Percentiles rank a stretch among this genome's conserved stretches.
phyloP scores from a whole-genome alignment of 2,797 vertebrate genomes.

The Poeciliopsis paucimaculata region DNA sequence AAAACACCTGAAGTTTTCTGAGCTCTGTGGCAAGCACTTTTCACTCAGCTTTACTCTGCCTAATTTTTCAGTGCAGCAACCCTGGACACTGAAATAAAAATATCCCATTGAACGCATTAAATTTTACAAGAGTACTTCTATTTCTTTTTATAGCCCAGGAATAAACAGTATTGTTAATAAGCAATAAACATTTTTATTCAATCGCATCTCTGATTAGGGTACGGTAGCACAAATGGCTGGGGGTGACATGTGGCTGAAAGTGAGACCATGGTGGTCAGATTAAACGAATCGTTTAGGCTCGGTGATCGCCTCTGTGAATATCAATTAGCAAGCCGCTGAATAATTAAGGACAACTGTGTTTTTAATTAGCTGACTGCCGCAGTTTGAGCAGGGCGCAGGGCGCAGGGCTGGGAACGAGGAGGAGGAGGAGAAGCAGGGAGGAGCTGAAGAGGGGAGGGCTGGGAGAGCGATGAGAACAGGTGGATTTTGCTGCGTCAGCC shows the following conservation, averaged over 20 bases:
- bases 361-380: slow-evolving; percentile 85
- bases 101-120: slow-evolving; percentile 14
- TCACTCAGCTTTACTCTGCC: slow-evolving; percentile 11
- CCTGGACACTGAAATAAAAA: slow-evolving; percentile 17
- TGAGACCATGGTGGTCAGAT: slow-evolving; percentile 75
- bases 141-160: slow-evolving; percentile 22
- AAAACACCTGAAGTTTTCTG: background rate
- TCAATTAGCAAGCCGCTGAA: slow-evolving; percentile 86
- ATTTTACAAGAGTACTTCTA: slow-evolving; percentile 8
- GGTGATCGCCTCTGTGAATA: slow-evolving; percentile 82
- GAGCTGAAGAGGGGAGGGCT: slow-evolving; percentile 32
- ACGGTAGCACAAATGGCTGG: slow-evolving; percentile 62
- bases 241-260: slow-evolving; percentile 65
- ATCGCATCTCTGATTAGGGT: slow-evolving; percentile 50
- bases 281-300: slow-evolving; percentile 79
- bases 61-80: slow-evolving; percentile 39
- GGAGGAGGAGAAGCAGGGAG: slow-evolving; percentile 26
- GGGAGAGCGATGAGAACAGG: slow-evolving; percentile 58
- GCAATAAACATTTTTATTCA: slow-evolving; percentile 34
- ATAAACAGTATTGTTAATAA: slow-evolving; percentile 15
- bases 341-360: slow-evolving; percentile 87
- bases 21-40: slow-evolving; percentile 9
- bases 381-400: slow-evolving; percentile 73
- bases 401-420: slow-evolving; percentile 22
- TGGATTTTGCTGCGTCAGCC: slow-evolving; percentile 72